Evolutionary conservation across 92 coral and sea anemone species (phyloP).

Genomic region (Muricea muricata): DNA sequence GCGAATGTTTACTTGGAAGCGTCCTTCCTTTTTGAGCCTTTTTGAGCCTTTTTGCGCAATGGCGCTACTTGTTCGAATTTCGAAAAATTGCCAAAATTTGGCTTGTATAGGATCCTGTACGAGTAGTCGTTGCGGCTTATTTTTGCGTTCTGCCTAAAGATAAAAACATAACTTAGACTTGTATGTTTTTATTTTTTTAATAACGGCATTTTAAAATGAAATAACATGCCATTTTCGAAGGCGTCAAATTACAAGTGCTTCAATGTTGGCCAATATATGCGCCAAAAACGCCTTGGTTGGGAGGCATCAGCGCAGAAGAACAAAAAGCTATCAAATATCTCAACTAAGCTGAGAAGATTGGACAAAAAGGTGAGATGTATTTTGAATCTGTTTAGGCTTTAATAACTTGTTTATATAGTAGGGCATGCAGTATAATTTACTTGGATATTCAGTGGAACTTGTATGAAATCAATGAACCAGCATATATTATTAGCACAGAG

Average conservation of each 20-base stretch:
- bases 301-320: neutral
- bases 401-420: too few relatives aligned
- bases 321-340: neutral
- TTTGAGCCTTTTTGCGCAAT: too few relatives aligned
- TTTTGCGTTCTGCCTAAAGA: neutral
- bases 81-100: neutral
- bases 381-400: too few relatives aligned
- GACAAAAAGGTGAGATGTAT: neutral
- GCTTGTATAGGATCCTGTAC: neutral
- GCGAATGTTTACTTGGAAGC: neutral
- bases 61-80: neutral
- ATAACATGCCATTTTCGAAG: neutral
- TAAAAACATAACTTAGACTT: neutral
- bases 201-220: neutral
- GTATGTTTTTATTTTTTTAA: neutral
- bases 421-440: too few relatives aligned
- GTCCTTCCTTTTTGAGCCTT: too few relatives aligned
- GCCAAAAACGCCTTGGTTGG: neutral
- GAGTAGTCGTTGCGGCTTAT: neutral
- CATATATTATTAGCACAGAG: too few relatives aligned
- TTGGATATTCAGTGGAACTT: too few relatives aligned
- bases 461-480: too few relatives aligned
- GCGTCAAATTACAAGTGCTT: neutral
- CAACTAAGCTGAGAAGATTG: neutral
- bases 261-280: neutral